These are phyloP conservation scores for Sepiola atlantica DNA, from an alignment of 2,888 invertebrate species.

Conservation along the genomic window DNA sequence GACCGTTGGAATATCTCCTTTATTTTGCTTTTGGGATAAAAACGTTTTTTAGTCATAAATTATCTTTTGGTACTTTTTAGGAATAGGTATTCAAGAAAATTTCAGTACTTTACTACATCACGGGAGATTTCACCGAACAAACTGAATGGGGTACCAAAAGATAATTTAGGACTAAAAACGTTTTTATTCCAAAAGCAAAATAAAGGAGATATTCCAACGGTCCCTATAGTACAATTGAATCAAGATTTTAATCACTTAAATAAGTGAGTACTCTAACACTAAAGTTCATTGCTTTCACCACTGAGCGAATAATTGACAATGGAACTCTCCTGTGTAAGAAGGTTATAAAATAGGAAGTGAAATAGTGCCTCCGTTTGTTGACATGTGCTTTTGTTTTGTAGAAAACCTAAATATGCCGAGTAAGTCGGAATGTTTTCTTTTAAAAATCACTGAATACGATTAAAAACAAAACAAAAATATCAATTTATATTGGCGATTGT, in stretches of 20 bases:
- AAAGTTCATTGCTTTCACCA: neutral
- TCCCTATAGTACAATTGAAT: too few relatives aligned
- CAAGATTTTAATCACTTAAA: neutral
- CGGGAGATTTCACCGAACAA: too few relatives aligned
- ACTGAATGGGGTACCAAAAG: too few relatives aligned
- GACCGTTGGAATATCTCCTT: too few relatives aligned
- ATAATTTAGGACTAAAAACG: too few relatives aligned
- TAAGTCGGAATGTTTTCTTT: neutral
- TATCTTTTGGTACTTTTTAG: too few relatives aligned
- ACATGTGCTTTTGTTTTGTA: neutral
- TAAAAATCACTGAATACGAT: neutral
- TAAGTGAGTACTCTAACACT: neutral
- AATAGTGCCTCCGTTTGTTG: constrained; percentile 5
- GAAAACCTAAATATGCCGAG: neutral
- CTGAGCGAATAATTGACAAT: neutral
- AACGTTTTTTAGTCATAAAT: too few relatives aligned
- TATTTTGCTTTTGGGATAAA: too few relatives aligned
- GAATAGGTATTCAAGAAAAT: too few relatives aligned
- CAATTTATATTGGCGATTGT: neutral
- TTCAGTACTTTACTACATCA: too few relatives aligned
- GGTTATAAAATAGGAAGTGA: neutral
- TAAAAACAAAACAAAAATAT: neutral
- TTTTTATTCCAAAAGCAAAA: too few relatives aligned
- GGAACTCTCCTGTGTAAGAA: neutral
- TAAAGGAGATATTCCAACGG: too few relatives aligned